phyloP scores from a whole-genome alignment of 2,888 invertebrate species.

The Zelleria hepariella region DNA sequence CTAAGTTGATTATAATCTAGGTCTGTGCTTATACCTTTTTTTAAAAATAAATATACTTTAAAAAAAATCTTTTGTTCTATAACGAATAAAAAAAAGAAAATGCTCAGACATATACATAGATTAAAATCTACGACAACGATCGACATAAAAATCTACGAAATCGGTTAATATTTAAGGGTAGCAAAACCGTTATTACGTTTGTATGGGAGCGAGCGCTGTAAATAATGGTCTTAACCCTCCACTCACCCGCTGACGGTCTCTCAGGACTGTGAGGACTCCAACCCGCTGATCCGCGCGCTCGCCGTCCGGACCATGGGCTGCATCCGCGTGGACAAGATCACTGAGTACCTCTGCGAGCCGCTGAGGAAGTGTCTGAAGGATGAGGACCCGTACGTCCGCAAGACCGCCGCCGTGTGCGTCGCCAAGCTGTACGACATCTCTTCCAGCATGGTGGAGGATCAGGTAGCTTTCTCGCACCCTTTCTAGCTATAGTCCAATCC shows the following conservation, averaged over 20 bases:
- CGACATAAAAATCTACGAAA: too few relatives aligned
- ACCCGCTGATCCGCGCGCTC: constrained; percentile 97
- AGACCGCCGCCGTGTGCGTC: constrained; percentile 99
- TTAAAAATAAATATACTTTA: too few relatives aligned
- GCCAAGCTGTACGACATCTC: constrained; percentile 98
- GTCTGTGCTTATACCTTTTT: too few relatives aligned
- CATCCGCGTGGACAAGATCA: constrained; percentile 99
- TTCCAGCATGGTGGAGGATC: constrained; percentile 76
- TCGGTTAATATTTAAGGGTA: too few relatives aligned
- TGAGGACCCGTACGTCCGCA: constrained; percentile 97
- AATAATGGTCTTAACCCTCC: background rate
- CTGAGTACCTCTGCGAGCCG: constrained; percentile 99
- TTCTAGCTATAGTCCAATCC: too few relatives aligned
- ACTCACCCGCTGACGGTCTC: constrained; percentile 22
- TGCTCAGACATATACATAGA: too few relatives aligned
- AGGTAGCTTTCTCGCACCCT: constrained; percentile 42
- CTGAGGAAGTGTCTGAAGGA: constrained; percentile 94
- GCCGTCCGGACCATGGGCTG: constrained; percentile 99
- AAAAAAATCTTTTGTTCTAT: too few relatives aligned
- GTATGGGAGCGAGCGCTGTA: too few relatives aligned
- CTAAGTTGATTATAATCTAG: too few relatives aligned
- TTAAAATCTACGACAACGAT: too few relatives aligned
- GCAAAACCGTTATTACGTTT: too few relatives aligned
- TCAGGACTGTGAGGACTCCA: constrained; percentile 99
- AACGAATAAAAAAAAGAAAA: too few relatives aligned